These are phyloP conservation scores for Tetrax tetrax DNA, from an alignment of 2,113 vertebrate genomes.

Conservation along the genomic window DNA sequence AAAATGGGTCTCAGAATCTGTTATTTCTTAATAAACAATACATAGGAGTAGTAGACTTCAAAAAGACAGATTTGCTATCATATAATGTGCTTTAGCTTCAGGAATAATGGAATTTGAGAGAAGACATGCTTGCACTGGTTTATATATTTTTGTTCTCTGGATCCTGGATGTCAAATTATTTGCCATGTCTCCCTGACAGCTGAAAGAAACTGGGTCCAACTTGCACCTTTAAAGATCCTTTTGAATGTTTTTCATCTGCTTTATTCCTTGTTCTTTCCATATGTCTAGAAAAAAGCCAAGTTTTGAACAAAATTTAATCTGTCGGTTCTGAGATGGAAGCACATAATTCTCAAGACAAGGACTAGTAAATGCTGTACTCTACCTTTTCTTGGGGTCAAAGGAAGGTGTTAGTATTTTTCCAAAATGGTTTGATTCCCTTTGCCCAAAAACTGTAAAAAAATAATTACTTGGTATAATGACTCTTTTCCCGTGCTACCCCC, in stretches of 20 bases:
- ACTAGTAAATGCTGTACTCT: background rate
- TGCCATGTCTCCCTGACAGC: background rate
- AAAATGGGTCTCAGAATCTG: background rate
- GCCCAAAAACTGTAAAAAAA: background rate
- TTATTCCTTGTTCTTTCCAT: background rate
- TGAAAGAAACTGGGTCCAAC: background rate
- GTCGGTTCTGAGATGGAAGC: background rate
- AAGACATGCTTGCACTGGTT: background rate
- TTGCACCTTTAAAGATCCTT: background rate
- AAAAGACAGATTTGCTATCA: background rate
- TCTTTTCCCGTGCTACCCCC: background rate
- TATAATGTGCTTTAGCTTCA: background rate
- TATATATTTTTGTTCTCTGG: background rate
- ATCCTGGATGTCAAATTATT: background rate
- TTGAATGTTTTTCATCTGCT: background rate
- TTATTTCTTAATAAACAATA: background rate
- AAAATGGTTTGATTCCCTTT: background rate
- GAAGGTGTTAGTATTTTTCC: background rate
- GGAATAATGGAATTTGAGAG: background rate
- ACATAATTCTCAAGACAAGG: background rate
- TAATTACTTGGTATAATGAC: background rate
- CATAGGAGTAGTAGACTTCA: background rate
- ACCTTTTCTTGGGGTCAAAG: background rate
- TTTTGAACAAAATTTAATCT: background rate
- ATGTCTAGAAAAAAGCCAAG: background rate